Base-by-base conservation (phyloP, 1,140 invertebrate genomes). In the Aphaenogaster rudis region DNA sequence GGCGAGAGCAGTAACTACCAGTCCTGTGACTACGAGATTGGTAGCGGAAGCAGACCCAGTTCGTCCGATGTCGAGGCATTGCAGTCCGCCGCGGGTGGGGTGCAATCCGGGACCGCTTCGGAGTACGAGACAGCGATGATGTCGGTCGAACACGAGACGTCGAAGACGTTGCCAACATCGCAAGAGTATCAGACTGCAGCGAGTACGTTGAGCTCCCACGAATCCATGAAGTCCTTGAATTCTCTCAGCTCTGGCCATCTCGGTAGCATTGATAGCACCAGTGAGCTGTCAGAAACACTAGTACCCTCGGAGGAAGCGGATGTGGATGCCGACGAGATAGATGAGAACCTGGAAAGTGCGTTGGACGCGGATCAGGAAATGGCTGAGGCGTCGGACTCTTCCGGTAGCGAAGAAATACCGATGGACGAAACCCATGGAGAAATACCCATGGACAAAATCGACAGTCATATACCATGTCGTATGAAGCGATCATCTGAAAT, bases 401-500 rank as follows among this genome's bases (percentile, higher is more conserved):
- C 90, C 0, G 86, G 92, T 4, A 90, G 92, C 8, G 80, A 81
- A 15, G 93, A 94, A 0, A 92, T 93, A 66, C 90, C 91, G 0
- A 76, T 93, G 11, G 92, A 94, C 17, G 93, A 94, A 0, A 76
- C 88, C 28, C 28, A 28, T 28, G 28, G 28, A 28, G 28, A 28
- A 28, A 28, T 28, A 28, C 28, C 28, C 0, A 82, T 90, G n/a
- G 87, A 93, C 17, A 92, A 89, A 52, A 91, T 87, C 13, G 88
- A 82, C 15, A 90, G 94, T 69, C 96, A 96, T 87, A 94, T 96
- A 61, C 95, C 96, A 13, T 96, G 96, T 42, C 96, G 97, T 90
- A 98, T 98, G 98, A 98, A 98, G 93, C 96, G 98, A 84, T 98
- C 98, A 0, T 97, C 98, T 88, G 98, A 98, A 95, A 98, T 98